Base-by-base conservation (phyloP, 2,888 invertebrate genomes). In the Drosophila macrospina region DNA sequence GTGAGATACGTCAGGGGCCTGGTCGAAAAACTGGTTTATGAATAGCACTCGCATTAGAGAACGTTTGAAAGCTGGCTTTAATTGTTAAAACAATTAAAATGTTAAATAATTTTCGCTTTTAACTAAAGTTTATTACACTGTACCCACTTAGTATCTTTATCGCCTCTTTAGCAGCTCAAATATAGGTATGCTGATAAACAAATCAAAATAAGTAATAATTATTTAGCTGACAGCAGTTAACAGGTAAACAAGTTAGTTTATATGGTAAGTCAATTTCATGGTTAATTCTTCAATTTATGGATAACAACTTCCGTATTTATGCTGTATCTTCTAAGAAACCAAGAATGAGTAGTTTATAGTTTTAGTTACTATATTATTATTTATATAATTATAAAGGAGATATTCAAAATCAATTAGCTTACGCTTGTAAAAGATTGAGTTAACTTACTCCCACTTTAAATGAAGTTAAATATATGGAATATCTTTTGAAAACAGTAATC, bases 21-120 rank as follows among this genome's bases (percentile, higher is more conserved):
- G 37, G 47, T 45, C 44, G n/a, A 11, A 57, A 69, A 78, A 77
- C 77, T 67, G 79, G 79, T 77, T 77, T 69, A 28, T 26, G 20
- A 28, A 44, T 50, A 32, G 37, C 59, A 36, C 44, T 56, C 39
- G 36, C 39, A 24, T 16, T 54, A 44, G 51, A 74, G 78, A 77
- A 67, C 78, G 36, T 77, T 67, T 47, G 20, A 44, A 15, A 45
- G 39, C 44, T 57, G 11, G 15, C 7, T 16, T 57, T 48, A 61
- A 71, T 73, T 76, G 15, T 50, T 32, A 20, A 20, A 8, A 15
- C 54, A 30, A 55, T 63, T 63, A 6, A 51, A 57, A n/a, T 42
- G 45, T 34, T 61, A 52, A 62, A 20, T 51, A 62, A 37, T 36
- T 11, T 5, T 28, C 7, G 48, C 8, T 55, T 45, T 63, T 30